Conservation (phyloP, 1,140 invertebrate species). For the Plodia interpunctella region DNA sequence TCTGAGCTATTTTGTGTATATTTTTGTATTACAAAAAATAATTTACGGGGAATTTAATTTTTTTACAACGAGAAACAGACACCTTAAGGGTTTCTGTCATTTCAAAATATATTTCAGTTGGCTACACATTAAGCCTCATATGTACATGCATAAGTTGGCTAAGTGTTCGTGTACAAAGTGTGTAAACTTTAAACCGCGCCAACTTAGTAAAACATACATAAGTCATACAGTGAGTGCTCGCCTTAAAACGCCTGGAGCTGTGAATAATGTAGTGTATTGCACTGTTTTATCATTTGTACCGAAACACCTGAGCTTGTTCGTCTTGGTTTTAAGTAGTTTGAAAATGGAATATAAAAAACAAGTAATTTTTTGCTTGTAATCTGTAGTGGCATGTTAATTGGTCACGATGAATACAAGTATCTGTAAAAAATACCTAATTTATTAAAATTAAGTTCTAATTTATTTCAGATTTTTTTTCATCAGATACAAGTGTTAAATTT, state of each 20-base stretch:
- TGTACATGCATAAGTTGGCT: not conserved
- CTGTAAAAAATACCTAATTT: no score
- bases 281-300: not conserved
- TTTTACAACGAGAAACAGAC: no score
- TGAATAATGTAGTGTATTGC: slow-evolving; percentile 7
- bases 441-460: no score
- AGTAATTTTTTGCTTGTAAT: no score
- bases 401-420: no score
- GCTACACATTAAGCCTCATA: not conserved
- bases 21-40: no score
- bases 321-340: not conserved
- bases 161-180: slow-evolving; percentile 6
- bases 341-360: not conserved
- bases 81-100: not conserved
- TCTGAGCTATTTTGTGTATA: no score
- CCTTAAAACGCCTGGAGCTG: not conserved
- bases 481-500: no score
- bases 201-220: not conserved
- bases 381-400: no score
- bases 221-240: slow-evolving; percentile 2
- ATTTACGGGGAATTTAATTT: no score
- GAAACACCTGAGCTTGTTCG: not conserved
- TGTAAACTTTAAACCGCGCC: not conserved
- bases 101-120: not conserved
- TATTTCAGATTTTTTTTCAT: no score